Percentiles rank a stretch among this genome's conserved stretches.
phyloP scores from a whole-genome alignment of 2,113 vertebrate species.

The Nannobrachium achirus region DNA sequence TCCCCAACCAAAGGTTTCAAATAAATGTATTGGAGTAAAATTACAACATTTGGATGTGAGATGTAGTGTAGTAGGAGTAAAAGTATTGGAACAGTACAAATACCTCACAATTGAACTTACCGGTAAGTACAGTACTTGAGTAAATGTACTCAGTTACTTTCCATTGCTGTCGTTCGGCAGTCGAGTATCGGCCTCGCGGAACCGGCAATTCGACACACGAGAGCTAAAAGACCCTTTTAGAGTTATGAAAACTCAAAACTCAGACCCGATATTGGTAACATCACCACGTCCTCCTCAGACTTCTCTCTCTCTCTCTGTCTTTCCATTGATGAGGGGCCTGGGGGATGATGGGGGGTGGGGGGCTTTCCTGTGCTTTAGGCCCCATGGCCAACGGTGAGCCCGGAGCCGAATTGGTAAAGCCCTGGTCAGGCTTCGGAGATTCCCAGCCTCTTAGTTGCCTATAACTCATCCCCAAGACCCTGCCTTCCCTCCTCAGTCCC shows the following conservation, averaged over 20 bases:
- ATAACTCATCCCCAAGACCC: constrained; percentile 80
- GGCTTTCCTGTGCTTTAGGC: constrained; percentile 50
- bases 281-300: constrained; percentile 52
- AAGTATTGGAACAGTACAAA: no score
- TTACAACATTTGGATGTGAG: no score
- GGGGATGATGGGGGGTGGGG: constrained; percentile 10
- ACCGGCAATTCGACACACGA: constrained; percentile 25
- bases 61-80: no score
- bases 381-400: constrained; percentile 56
- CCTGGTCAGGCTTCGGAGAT: constrained; percentile 80
- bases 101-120: no score
- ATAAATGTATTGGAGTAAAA: no score
- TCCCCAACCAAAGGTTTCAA: no score
- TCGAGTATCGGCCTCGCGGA: background rate
- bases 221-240: constrained; percentile 40
- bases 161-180: background rate
- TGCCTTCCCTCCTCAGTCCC: constrained; percentile 74
- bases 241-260: constrained; percentile 42
- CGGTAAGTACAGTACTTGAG: no score
- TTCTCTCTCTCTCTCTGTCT: constrained; percentile 48
- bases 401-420: constrained; percentile 76
- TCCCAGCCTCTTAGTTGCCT: constrained; percentile 83
- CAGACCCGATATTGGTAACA: constrained; percentile 52
- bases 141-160: no score
- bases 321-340: constrained; percentile 38